phyloP scores from a whole-genome alignment of 2,113 vertebrate species.

The Perognathus longimembris region DNA sequence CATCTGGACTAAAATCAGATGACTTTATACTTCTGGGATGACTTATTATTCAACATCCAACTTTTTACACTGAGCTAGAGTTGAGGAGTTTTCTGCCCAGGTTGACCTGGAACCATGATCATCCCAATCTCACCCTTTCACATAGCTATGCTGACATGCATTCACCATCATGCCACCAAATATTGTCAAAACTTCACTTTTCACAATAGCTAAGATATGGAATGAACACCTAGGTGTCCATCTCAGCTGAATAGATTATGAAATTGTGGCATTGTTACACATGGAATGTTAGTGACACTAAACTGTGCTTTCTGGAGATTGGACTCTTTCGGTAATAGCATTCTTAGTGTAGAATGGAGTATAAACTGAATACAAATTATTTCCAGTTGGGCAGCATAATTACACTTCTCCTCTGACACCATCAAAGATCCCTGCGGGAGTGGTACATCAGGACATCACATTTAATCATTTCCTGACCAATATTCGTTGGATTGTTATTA shows the following conservation, averaged over 20 bases:
- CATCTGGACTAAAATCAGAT: too few species aligned
- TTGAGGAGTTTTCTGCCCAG: too few species aligned
- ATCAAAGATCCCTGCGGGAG: background rate
- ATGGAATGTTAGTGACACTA: background rate
- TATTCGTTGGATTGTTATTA: background rate
- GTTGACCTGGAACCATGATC: too few species aligned
- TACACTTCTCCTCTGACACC: background rate
- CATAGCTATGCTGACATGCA: too few species aligned
- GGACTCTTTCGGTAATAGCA: background rate
- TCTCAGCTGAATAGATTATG: background rate
- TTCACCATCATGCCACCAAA: background rate
- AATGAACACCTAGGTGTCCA: background rate
- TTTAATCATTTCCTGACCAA: conserved; percentile 1
- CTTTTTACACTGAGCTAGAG: too few species aligned
- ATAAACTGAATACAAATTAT: conserved; percentile 32
- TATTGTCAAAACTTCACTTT: background rate
- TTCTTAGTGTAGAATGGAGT: background rate
- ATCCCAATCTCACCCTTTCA: too few species aligned
- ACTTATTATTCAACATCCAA: too few species aligned
- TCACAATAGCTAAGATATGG: background rate
- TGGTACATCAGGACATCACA: background rate
- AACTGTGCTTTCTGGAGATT: background rate
- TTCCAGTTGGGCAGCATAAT: conserved; percentile 48
- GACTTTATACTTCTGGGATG: too few species aligned
- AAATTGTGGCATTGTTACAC: background rate